Conservation (phyloP, 2,113 vertebrate genomes). For the Rhea pennata region DNA sequence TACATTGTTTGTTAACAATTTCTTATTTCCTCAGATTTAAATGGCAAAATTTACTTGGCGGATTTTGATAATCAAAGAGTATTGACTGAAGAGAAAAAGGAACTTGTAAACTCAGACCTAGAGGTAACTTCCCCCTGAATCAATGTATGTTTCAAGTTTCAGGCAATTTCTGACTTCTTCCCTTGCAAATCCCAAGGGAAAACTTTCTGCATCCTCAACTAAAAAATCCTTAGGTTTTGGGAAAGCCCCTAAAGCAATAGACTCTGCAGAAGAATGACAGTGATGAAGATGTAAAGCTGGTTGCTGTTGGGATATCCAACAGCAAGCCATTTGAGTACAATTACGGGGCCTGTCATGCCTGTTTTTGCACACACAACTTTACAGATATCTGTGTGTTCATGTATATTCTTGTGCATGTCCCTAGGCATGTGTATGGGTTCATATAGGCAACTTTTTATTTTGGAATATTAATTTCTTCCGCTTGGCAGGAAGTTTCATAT, state of each 20-base stretch:
- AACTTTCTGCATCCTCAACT: neutral
- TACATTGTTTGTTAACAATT: neutral
- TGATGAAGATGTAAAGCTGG: neutral
- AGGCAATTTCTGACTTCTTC: neutral
- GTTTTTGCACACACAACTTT: neutral
- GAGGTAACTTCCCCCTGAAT: constrained; percentile 50
- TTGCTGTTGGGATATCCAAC: neutral
- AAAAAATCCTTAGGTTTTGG: neutral
- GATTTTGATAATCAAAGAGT: constrained; percentile 73
- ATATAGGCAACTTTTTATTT: neutral
- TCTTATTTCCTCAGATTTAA: constrained; percentile 66
- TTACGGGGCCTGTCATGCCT: neutral
- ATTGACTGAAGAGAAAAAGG: neutral
- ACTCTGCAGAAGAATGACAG: accelerated
- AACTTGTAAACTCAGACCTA: constrained; percentile 54
- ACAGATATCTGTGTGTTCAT: neutral
- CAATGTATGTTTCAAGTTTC: neutral
- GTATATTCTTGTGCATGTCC: neutral
- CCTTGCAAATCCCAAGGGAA: neutral
- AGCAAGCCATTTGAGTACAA: too few species aligned
- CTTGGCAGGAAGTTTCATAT: neutral
- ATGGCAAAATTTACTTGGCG: constrained; percentile 56
- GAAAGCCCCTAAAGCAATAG: neutral
- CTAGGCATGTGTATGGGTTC: accelerated
- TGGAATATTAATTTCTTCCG: neutral